Evolutionary conservation across 2,888 invertebrate genomes (phyloP).

Genomic region (Andrena bicolor): DNA sequence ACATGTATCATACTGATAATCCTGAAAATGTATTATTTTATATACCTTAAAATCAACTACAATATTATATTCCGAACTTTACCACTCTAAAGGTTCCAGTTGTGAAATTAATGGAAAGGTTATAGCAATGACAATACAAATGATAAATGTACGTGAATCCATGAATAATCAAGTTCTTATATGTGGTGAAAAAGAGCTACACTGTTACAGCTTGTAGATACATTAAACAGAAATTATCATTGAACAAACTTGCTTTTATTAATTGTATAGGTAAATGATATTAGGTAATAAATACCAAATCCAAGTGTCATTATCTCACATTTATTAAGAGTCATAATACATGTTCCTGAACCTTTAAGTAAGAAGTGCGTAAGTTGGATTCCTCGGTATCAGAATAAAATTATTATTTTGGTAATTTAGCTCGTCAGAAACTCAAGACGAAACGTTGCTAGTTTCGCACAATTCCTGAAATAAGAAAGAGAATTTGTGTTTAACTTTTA

Average conservation of each 20-base stretch:
- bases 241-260: slow-evolving; percentile 71
- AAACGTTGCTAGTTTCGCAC: slow-evolving; percentile 65
- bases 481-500: background rate
- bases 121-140: slow-evolving; percentile 62
- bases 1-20: slow-evolving; percentile 51
- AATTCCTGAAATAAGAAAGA: slow-evolving; percentile 63
- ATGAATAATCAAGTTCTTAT: slow-evolving; percentile 45
- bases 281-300: slow-evolving; percentile 79
- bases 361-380: slow-evolving; percentile 22
- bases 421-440: slow-evolving; percentile 30
- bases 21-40: slow-evolving; percentile 53
- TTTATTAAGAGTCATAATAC: slow-evolving; percentile 47
- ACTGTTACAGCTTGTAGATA: slow-evolving; percentile 80
- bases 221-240: slow-evolving; percentile 66
- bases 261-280: slow-evolving; percentile 68
- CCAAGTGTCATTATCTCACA: slow-evolving; percentile 73
- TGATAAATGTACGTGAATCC: slow-evolving; percentile 30
- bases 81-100: slow-evolving; percentile 32
- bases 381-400: background rate
- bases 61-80: slow-evolving; percentile 35
- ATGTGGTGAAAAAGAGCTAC: slow-evolving; percentile 61
- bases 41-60: slow-evolving; percentile 41
- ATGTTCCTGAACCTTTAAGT: slow-evolving; percentile 1
- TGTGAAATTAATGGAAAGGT: slow-evolving; percentile 46
- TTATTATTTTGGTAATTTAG: background rate